phyloP scores from a whole-genome alignment of 2,888 invertebrate genomes.

The Tetheella fluctuosa region DNA sequence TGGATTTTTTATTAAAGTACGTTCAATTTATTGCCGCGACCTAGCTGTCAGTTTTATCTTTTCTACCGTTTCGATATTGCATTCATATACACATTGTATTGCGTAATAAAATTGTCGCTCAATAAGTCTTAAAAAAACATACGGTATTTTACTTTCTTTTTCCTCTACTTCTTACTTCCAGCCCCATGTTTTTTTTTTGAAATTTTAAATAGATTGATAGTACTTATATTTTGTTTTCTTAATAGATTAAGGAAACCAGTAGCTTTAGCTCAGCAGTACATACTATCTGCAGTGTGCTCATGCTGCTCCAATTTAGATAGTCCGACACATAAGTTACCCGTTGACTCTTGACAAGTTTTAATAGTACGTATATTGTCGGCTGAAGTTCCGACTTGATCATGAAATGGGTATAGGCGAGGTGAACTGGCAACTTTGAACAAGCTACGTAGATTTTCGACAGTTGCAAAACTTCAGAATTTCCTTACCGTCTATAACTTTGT shows the following conservation, averaged over 20 bases:
- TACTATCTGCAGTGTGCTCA: background rate
- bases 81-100: background rate
- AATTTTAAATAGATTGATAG: too few species aligned
- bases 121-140: too few species aligned
- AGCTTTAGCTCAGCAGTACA: too few species aligned
- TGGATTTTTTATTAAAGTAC: constrained; percentile 23
- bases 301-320: background rate
- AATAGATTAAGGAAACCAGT: too few species aligned
- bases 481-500: background rate
- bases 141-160: background rate
- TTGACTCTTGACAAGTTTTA: constrained; percentile 17
- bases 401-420: constrained; percentile 11
- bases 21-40: background rate
- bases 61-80: background rate
- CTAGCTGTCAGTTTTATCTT: background rate
- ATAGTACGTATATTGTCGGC: constrained; percentile 14
- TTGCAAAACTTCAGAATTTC: constrained; percentile 12
- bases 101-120: too few species aligned
- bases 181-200: background rate
- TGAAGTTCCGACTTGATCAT: constrained; percentile 14
- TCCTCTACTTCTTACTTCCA: background rate
- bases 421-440: constrained; percentile 13
- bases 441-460: constrained; percentile 15
- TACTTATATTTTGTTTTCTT: too few species aligned
- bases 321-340: background rate